Percentiles rank a stretch among this genome's conserved stretches.
phyloP scores from a whole-genome alignment of 2,888 invertebrate genomes.

The Nycteola revayana region DNA sequence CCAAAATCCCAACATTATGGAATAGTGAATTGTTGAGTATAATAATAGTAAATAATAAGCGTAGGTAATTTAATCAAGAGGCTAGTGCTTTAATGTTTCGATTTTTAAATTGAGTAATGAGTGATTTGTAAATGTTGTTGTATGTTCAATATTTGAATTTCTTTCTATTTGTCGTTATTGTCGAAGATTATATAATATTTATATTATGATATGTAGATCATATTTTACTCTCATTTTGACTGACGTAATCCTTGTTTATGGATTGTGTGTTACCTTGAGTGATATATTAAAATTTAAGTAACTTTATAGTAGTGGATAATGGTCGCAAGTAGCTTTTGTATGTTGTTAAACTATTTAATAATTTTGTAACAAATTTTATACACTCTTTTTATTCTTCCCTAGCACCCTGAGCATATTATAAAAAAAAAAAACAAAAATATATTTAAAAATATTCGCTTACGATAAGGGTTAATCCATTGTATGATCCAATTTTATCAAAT shows the following conservation, averaged over 20 bases:
- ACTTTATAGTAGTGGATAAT: conserved; percentile 57
- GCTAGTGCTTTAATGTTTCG: conserved; percentile 51
- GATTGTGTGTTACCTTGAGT: conserved; percentile 63
- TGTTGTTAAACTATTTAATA: conserved; percentile 77
- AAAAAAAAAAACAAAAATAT: conserved; percentile 32
- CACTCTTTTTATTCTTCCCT: conserved; percentile 80
- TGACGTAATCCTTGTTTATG: conserved; percentile 54
- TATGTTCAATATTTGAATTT: conserved; percentile 36
- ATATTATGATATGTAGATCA: conserved; percentile 28
- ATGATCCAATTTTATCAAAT: conserved; percentile 11
- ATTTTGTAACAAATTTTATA: conserved; percentile 80
- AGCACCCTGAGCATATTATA: conserved; percentile 68
- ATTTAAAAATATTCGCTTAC: conserved; percentile 29
- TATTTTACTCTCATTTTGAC: conserved; percentile 56
- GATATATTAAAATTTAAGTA: conserved; percentile 68
- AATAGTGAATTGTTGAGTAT: conserved; percentile 10
- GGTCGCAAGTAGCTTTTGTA: conserved; percentile 78
- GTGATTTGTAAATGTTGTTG: conserved; percentile 43
- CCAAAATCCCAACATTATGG: conserved; percentile 6
- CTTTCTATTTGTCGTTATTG: conserved; percentile 43
- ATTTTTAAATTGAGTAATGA: conserved; percentile 32
- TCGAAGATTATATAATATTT: conserved; percentile 30
- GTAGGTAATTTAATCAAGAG: conserved; percentile 35
- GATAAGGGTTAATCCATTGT: conserved; percentile 19
- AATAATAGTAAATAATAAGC: conserved; percentile 38